A percentile compares a stretch with the other conserved stretches of the same genome.
Evolutionary conservation across 1,140 invertebrate genomes (phyloP).

Genomic region (Drosophila triauraria): DNA sequence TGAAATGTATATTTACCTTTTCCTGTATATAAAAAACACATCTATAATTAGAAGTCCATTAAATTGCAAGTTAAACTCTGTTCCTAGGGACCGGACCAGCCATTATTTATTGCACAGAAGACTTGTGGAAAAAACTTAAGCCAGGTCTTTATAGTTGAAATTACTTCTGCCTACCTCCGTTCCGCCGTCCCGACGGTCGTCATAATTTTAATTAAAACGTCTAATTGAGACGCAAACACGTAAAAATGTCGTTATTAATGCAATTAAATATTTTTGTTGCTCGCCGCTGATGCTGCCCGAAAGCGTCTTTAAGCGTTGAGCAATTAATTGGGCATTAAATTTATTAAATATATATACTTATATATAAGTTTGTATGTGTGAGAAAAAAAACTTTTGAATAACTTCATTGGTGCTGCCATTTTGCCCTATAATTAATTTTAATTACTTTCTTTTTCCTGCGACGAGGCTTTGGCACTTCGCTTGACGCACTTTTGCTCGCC

Average conservation of each 20-base stretch:
- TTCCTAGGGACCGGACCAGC: conserved; percentile 2
- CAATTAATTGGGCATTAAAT: conserved; percentile 51
- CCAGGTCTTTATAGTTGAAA: conserved; percentile 19
- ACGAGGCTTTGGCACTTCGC: conserved; percentile 7
- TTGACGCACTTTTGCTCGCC: conserved; percentile 19
- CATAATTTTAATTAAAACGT: conserved; percentile 60
- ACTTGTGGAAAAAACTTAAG: conserved; percentile 18
- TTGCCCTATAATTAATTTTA: conserved; percentile 57
- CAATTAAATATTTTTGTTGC: conserved; percentile 42
- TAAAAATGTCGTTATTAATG: conserved; percentile 60
- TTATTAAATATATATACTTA: conserved; percentile 17
- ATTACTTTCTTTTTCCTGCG: conserved; percentile 45
- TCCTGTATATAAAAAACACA: background rate
- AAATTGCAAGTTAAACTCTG: conserved; percentile 4
- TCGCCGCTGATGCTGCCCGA: conserved; percentile 8
- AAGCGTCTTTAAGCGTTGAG: conserved; percentile 30
- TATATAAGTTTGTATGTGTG: background rate
- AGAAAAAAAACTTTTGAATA: conserved; percentile 20
- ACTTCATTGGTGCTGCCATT: conserved; percentile 43
- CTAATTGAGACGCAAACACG: conserved; percentile 61
- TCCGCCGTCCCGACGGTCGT: conserved; percentile 10
- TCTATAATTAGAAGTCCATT: conserved; percentile 6
- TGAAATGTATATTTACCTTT: background rate
- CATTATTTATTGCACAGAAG: conserved; percentile 14
- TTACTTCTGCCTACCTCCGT: conserved; percentile 17